Conservation (phyloP, 2,113 vertebrate genomes). For the Phocoena sinus region DNA sequence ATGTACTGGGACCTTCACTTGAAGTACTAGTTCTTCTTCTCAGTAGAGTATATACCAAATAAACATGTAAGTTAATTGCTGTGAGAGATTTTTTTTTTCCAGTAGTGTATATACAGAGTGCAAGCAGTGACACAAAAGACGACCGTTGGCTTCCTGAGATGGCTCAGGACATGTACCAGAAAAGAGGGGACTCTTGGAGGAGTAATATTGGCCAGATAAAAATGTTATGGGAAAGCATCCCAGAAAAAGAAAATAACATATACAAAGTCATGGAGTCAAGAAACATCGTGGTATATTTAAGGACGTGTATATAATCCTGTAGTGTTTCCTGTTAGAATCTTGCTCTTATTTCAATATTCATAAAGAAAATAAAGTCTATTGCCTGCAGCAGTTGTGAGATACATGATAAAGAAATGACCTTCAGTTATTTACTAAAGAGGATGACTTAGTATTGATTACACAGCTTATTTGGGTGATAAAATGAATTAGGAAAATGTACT, state of each 20-base stretch:
- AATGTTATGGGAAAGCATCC: neutral
- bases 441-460: neutral
- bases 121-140: neutral
- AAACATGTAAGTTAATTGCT: neutral
- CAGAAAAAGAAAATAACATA: neutral
- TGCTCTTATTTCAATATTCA: neutral
- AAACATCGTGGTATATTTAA: neutral
- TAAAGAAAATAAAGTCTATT: neutral
- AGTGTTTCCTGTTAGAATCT: neutral
- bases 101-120: neutral
- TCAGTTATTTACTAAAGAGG: neutral
- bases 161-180: neutral
- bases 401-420: neutral
- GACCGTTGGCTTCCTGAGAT: neutral
- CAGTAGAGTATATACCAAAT: neutral
- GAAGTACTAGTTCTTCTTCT: neutral
- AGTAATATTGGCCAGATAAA: neutral
- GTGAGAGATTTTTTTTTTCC: neutral
- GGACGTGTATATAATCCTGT: neutral
- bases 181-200: neutral
- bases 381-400: neutral
- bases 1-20: neutral
- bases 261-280: neutral
- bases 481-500: neutral
- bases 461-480: neutral